Base-by-base conservation (phyloP, 2,797 vertebrate species). In the Epinephelus awoara region DNA sequence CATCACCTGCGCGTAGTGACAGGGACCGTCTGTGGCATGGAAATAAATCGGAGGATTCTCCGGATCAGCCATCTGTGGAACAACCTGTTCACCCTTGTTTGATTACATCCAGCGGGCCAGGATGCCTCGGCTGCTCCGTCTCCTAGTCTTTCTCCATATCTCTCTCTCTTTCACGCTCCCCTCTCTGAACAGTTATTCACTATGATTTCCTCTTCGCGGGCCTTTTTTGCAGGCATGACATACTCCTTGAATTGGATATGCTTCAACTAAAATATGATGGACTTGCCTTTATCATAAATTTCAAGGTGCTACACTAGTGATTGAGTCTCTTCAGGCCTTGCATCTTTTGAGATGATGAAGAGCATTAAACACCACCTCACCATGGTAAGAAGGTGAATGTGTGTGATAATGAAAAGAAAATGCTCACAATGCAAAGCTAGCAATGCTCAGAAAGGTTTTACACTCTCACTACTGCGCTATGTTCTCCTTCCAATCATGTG, bases 1-100 rank as follows among this genome's bases (percentile, higher is more conserved):
- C 80, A 84, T 92, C 89, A 88, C 89, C 87, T 80, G 87, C 34
- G 44, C 66, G 15, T 9, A 1, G 78, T 89, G 91, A 93, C 91
- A 90, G 83, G 38, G 46, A 89, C 82, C 86, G 86, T 92, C 89
- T 94, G 90, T 40, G 74, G 88, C 71, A 67, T 79, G 79, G 82
- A 91, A 93, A 88, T 90, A 91, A 91, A 94, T 89, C 69, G 46
- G 74, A 91, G 85, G 87, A 89, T 88, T 90, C 80, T 89, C 62
- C 34, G 52, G 85, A 83, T 92, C 91, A 88, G 84, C 92, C 93
- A 93, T 93, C 91, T 93, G 93, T 91, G 90, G 87, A 92, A 81
- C 89, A 93, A 93, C 90, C 91, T 92, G 91, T 87, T 91, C 90
- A 89, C 82, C 85, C 85, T 84, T 89, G 80, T 93, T 90, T 92